phyloP scores from a whole-genome alignment of 2,113 vertebrate species.

The Xenus cinereus region DNA sequence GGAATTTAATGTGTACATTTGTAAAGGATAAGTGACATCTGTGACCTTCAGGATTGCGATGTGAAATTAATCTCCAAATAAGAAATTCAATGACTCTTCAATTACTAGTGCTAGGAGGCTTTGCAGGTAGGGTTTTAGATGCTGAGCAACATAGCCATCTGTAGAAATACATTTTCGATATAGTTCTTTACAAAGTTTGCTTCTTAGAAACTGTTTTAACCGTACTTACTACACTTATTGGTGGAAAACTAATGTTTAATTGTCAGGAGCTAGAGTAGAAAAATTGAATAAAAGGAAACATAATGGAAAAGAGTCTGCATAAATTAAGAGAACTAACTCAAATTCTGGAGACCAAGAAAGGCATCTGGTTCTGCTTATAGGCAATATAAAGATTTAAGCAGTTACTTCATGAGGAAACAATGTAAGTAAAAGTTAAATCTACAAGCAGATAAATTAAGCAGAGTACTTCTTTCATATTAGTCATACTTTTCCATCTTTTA shows the following conservation, averaged over 20 bases:
- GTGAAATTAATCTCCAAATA: too few relatives aligned
- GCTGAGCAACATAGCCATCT: too few relatives aligned
- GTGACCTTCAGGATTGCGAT: too few relatives aligned
- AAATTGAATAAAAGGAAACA: not conserved
- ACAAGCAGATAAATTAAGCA: not conserved
- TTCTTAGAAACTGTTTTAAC: too few relatives aligned
- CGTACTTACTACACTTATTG: not conserved
- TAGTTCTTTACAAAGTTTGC: too few relatives aligned
- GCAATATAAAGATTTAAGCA: not conserved
- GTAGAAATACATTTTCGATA: too few relatives aligned
- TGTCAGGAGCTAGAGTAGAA: not conserved
- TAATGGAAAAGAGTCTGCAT: not conserved
- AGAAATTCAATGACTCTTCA: too few relatives aligned
- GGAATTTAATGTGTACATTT: too few relatives aligned
- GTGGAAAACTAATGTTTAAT: not conserved
- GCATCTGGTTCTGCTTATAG: not conserved
- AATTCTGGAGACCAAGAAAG: not conserved
- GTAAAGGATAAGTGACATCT: too few relatives aligned
- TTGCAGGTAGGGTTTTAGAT: too few relatives aligned
- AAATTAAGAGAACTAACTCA: not conserved
- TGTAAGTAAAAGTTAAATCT: not conserved
- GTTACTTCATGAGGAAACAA: not conserved
- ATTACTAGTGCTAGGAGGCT: too few relatives aligned
- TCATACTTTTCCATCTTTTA: not conserved
- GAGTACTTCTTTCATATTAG: not conserved